Evolutionary conservation across 2,797 vertebrate genomes (phyloP).

Genomic region (Cyclura pinguis): DNA sequence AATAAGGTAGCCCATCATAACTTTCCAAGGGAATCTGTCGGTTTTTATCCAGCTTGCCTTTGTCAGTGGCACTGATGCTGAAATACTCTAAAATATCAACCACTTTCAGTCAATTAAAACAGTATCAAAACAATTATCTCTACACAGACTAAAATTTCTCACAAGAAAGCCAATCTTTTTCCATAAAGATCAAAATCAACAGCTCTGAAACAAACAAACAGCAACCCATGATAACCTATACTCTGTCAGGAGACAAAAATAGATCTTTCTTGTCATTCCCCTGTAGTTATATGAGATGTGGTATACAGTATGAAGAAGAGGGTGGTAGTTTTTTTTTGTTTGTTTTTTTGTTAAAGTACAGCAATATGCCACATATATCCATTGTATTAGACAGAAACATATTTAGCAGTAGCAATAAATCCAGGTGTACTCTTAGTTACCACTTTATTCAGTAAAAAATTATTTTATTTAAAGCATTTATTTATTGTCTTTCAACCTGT

Average conservation of each 20-base stretch:
- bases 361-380: constrained; percentile 50
- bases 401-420: constrained; percentile 53
- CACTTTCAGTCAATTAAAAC: not conserved
- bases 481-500: no score
- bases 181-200: not conserved
- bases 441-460: constrained; percentile 45
- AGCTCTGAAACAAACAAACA: not conserved
- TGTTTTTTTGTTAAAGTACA: not conserved
- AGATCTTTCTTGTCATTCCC: constrained; percentile 32
- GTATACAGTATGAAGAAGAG: constrained; percentile 43
- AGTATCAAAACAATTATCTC: not conserved
- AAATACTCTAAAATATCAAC: not conserved
- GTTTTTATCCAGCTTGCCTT: not conserved
- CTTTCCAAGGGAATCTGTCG: accelerated
- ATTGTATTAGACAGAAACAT: constrained; percentile 50
- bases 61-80: constrained; percentile 11
- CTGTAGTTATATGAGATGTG: constrained; percentile 47
- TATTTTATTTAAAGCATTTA: no score
- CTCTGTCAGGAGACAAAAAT: constrained; percentile 46
- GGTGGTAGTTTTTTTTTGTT: no score
- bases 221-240: not conserved
- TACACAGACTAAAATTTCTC: not conserved
- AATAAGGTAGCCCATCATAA: not conserved
- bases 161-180: not conserved
- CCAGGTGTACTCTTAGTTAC: constrained; percentile 44